Percentiles rank a stretch among this genome's conserved stretches.
Conservation (phyloP, 2,888 invertebrate genomes). For the Drosophila algonquin region DNA sequence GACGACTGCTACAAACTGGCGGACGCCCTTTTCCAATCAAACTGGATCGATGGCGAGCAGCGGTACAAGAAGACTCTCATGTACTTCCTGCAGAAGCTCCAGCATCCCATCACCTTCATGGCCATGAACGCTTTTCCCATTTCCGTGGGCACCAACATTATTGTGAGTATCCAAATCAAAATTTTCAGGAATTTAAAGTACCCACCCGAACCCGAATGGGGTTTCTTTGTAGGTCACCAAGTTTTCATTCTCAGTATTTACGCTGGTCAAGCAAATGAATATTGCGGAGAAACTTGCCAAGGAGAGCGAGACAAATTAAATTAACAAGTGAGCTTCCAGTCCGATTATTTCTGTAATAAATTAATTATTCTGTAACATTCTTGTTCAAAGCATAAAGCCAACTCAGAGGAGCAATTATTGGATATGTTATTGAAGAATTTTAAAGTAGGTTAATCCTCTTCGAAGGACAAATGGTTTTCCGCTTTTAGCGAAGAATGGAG, state of each 20-base stretch:
- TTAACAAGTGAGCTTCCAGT: background rate
- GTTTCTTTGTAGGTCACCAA: constrained; percentile 65
- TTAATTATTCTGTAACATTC: too few species aligned
- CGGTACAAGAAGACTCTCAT: constrained; percentile 59
- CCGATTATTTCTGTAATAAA: background rate
- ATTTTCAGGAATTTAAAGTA: background rate
- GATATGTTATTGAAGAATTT: too few species aligned
- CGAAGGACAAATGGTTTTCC: too few species aligned
- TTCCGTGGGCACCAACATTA: constrained; percentile 71
- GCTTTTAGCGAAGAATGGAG: too few species aligned
- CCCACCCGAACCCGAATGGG: background rate
- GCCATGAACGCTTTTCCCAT: constrained; percentile 72
- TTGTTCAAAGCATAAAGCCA: too few species aligned
- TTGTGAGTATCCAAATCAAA: constrained; percentile 47
- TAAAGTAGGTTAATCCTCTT: too few species aligned
- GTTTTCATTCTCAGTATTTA: constrained; percentile 75
- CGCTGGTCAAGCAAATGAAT: constrained; percentile 72
- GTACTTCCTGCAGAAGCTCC: constrained; percentile 68
- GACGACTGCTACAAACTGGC: constrained; percentile 65
- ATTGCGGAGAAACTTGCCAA: constrained; percentile 56
- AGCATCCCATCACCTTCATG: constrained; percentile 65
- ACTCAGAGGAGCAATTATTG: too few species aligned
- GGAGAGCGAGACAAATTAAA: background rate
- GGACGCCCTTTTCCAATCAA: constrained; percentile 69
- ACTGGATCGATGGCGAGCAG: constrained; percentile 67